phyloP scores from a whole-genome alignment of 1,140 invertebrate genomes.

The Bombus sibiricus region DNA sequence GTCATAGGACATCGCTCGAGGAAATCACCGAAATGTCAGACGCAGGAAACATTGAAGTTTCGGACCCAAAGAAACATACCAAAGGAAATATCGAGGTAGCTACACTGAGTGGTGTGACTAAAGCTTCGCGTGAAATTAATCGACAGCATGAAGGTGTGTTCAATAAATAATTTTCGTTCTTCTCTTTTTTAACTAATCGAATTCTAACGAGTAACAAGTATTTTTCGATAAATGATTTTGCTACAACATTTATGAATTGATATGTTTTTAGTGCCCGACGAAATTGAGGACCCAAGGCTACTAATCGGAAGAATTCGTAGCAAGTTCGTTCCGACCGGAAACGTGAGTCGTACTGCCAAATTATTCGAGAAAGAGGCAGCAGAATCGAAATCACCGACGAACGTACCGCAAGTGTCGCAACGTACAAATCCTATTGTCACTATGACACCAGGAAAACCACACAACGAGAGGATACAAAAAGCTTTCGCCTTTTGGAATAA shows the following conservation, averaged over 20 bases:
- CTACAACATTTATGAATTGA: not conserved
- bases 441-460: constrained; percentile 61
- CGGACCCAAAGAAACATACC: constrained; percentile 20
- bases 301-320: constrained; percentile 58
- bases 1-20: not conserved
- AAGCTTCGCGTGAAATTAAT: constrained; percentile 65
- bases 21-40: not conserved
- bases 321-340: constrained; percentile 76
- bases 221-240: no score
- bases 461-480: constrained; percentile 77
- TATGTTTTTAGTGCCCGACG: constrained; percentile 56
- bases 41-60: not conserved
- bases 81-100: constrained; percentile 49
- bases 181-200: not conserved
- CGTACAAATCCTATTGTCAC: constrained; percentile 44
- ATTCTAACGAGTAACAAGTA: not conserved
- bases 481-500: constrained; percentile 82
- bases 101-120: constrained; percentile 51
- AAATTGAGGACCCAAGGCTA: constrained; percentile 74
- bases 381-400: constrained; percentile 37
- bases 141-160: constrained; percentile 67
- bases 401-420: constrained; percentile 29
- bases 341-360: constrained; percentile 79
- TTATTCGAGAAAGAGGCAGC: constrained; percentile 76
- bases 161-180: not conserved